Conservation (phyloP, 2,888 invertebrate genomes). For the Hecatera dysodea region DNA sequence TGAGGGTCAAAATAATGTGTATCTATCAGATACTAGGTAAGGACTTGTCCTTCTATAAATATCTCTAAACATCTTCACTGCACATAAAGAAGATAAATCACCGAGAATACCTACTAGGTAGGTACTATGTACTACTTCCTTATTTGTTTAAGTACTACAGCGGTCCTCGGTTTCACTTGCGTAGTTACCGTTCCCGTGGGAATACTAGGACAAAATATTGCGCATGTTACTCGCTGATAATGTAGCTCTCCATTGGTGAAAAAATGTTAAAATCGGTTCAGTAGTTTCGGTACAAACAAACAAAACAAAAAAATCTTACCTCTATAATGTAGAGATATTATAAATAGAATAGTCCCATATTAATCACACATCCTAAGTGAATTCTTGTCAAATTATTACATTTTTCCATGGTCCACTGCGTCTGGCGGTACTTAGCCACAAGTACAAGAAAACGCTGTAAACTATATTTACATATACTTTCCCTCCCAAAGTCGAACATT, state of each 20-base stretch:
- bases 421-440: neutral
- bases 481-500: neutral
- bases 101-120: neutral
- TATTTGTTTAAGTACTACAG: too few species aligned
- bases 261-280: too few species aligned
- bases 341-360: neutral
- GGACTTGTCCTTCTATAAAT: conserved; percentile 1
- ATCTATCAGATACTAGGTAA: neutral
- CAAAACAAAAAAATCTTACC: too few species aligned
- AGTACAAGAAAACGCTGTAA: neutral
- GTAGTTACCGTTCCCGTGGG: too few species aligned
- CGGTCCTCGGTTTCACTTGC: too few species aligned
- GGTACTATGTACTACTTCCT: too few species aligned
- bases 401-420: neutral
- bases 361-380: neutral
- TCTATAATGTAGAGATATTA: too few species aligned
- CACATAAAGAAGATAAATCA: neutral
- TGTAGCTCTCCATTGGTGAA: too few species aligned
- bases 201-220: too few species aligned
- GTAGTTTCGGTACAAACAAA: too few species aligned
- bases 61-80: neutral
- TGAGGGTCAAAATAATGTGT: neutral
- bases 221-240: too few species aligned
- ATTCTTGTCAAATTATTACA: neutral
- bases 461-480: neutral